Evolutionary conservation across 2,113 vertebrate genomes (phyloP).

Genomic region (Etheostoma cragini): DNA sequence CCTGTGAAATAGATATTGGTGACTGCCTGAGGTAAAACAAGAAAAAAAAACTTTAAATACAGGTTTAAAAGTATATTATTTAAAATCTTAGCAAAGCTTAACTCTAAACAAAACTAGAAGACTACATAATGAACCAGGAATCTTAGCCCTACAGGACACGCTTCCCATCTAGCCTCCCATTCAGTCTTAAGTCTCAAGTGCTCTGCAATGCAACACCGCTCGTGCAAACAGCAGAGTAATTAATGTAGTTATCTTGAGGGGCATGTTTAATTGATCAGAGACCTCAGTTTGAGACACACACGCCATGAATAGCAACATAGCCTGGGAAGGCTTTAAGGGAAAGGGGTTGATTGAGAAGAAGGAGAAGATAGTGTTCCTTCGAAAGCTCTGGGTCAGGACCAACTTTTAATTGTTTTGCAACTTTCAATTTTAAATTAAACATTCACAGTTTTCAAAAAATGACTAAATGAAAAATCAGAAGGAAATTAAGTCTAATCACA

Average conservation of each 20-base stretch:
- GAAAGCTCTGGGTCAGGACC: slow-evolving; percentile 12
- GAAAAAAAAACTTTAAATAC: background rate
- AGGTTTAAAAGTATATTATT: slow-evolving; percentile 24
- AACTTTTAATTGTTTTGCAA: slow-evolving; percentile 57
- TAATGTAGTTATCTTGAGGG: slow-evolving; percentile 73
- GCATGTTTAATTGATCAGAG: slow-evolving; percentile 70
- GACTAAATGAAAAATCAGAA: slow-evolving; percentile 15
- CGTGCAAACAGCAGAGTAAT: slow-evolving; percentile 65
- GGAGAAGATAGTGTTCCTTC: slow-evolving; percentile 25
- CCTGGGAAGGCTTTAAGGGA: slow-evolving; percentile 21
- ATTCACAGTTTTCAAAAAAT: slow-evolving; percentile 14
- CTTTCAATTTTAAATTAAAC: slow-evolving; percentile 44
- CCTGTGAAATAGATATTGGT: background rate
- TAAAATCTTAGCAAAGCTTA: slow-evolving; percentile 8
- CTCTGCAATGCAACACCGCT: slow-evolving; percentile 29
- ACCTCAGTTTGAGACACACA: slow-evolving; percentile 53
- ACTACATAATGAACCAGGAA: slow-evolving; percentile 44
- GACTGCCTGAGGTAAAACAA: background rate
- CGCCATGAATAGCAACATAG: slow-evolving; percentile 60
- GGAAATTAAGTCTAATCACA: background rate
- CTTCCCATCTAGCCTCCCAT: slow-evolving; percentile 42
- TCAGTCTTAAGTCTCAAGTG: slow-evolving; percentile 44
- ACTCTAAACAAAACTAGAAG: slow-evolving; percentile 3
- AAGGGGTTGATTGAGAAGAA: slow-evolving; percentile 11
- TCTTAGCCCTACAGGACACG: slow-evolving; percentile 15